phyloP scores from a whole-genome alignment of 2,797 vertebrate genomes.

The Cyclura pinguis region DNA sequence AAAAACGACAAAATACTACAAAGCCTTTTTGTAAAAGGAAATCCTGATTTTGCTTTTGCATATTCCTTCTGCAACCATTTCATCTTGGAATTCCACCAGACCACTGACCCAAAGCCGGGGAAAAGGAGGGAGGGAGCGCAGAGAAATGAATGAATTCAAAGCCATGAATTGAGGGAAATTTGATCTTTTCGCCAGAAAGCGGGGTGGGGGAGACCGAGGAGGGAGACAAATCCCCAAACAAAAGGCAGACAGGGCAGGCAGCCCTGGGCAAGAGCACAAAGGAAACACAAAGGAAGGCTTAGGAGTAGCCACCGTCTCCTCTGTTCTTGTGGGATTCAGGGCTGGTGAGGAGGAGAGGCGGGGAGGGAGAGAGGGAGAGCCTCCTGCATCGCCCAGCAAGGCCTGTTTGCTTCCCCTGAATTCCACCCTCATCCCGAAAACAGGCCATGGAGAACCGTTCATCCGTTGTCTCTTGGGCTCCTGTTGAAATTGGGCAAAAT shows the following conservation, averaged over 20 bases:
- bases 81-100: constrained; percentile 6
- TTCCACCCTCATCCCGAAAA: too few relatives aligned
- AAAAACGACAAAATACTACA: too few relatives aligned
- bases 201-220: not conserved
- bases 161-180: constrained; percentile 20
- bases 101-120: constrained; percentile 7
- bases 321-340: not conserved
- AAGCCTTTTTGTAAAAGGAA: not conserved
- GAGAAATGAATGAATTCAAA: constrained; percentile 23
- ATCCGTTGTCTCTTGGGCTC: not conserved
- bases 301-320: not conserved
- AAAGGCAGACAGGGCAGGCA: constrained; percentile 11
- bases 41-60: not conserved
- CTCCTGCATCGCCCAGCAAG: not conserved
- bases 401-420: not conserved
- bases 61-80: not conserved
- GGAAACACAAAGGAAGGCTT: not conserved
- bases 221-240: constrained; percentile 31
- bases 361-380: too few relatives aligned
- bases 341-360: fast-evolving
- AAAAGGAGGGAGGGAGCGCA: not conserved
- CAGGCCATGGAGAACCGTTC: not conserved
- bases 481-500: not conserved
- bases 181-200: constrained; percentile 18
- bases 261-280: not conserved